Evolutionary conservation across 1,140 invertebrate genomes (phyloP).

Genomic region (Zaprionus tsacasi): DNA sequence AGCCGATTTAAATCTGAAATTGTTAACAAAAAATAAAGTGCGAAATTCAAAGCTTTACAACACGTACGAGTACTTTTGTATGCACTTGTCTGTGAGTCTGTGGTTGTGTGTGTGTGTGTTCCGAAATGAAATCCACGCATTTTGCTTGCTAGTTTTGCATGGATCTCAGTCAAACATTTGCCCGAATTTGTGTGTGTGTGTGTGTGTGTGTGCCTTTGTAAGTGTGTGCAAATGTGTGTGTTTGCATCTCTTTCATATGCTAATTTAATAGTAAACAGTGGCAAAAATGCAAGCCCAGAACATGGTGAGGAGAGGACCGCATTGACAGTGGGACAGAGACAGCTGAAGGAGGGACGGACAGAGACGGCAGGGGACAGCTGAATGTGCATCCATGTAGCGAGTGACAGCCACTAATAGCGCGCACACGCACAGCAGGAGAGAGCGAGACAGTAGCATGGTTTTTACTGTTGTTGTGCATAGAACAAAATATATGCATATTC

Average conservation of each 20-base stretch:
- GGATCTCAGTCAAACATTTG: constrained; percentile 26
- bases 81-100: not conserved
- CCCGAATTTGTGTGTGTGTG: constrained; percentile 3
- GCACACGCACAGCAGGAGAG: constrained; percentile 28
- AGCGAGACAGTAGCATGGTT: not conserved
- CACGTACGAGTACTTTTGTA: constrained; percentile 9
- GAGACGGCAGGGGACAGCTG: constrained; percentile 9
- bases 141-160: constrained; percentile 40
- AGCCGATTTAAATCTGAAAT: constrained; percentile 6
- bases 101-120: constrained; percentile 7
- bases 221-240: constrained; percentile 24
- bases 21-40: not conserved
- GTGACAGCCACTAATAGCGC: constrained; percentile 66
- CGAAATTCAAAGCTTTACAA: not conserved
- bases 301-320: constrained; percentile 18
- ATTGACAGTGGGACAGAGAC: not conserved
- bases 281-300: constrained; percentile 43
- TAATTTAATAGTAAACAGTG: constrained; percentile 69
- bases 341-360: not conserved
- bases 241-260: constrained; percentile 58
- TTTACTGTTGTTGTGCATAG: constrained; percentile 28
- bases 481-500: constrained; percentile 65
- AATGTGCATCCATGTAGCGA: constrained; percentile 38
- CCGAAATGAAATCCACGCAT: constrained; percentile 28
- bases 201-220: constrained; percentile 17